These are phyloP conservation scores for Ophioninae sp. DNA, from an alignment of 2,888 invertebrate species.

Conservation along the genomic window DNA sequence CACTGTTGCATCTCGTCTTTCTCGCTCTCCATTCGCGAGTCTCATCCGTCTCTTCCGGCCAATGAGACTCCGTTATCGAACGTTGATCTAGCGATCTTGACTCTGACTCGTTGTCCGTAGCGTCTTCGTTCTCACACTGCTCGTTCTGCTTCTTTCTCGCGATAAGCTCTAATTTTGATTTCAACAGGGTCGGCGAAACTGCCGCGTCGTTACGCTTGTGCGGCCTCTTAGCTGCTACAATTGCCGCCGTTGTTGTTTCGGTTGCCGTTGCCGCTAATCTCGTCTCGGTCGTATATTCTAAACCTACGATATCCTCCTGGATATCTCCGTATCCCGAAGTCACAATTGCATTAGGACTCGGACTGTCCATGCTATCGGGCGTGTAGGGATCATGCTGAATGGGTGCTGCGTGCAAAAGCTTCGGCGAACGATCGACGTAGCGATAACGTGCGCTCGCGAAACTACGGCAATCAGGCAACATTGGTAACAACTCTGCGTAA, in stretches of 20 bases:
- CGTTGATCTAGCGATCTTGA: constrained; percentile 66
- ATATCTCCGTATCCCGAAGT: constrained; percentile 59
- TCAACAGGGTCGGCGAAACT: constrained; percentile 77
- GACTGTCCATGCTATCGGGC: constrained; percentile 91
- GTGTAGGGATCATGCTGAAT: constrained; percentile 88
- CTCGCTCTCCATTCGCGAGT: constrained; percentile 64
- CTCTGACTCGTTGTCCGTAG: constrained; percentile 40
- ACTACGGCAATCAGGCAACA: constrained; percentile 79
- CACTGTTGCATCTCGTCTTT: constrained; percentile 75
- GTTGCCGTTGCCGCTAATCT: constrained; percentile 5
- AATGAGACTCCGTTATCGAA: constrained; percentile 62
- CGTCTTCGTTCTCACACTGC: constrained; percentile 10
- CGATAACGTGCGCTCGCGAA: constrained; percentile 78
- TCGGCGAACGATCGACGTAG: constrained; percentile 79
- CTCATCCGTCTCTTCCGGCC: constrained; percentile 64
- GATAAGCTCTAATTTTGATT: constrained; percentile 76
- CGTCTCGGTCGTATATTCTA: constrained; percentile 64
- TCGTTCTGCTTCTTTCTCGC: constrained; percentile 66
- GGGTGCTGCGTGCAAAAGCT: constrained; percentile 83
- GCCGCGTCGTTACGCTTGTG: constrained; percentile 70
- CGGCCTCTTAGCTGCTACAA: not conserved
- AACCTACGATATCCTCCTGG: constrained; percentile 68
- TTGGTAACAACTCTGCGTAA: constrained; percentile 76
- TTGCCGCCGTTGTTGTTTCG: not conserved
- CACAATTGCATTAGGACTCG: constrained; percentile 83